These are phyloP conservation scores for Vidua macroura DNA, from an alignment of 2,113 vertebrate species.

Conservation along the genomic window DNA sequence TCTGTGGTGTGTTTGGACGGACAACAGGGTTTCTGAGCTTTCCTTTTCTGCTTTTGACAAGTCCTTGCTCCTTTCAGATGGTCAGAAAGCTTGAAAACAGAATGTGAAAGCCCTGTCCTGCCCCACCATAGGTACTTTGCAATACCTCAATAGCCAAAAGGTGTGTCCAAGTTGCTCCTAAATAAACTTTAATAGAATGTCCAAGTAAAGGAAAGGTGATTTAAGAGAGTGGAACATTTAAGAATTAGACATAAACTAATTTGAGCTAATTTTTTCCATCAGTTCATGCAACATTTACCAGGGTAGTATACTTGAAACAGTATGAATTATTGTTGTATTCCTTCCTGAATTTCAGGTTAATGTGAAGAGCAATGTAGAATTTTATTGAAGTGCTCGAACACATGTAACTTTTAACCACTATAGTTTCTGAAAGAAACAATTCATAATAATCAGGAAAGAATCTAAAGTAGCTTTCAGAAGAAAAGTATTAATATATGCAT, in stretches of 20 bases:
- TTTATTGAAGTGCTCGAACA: not conserved
- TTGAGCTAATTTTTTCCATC: not conserved
- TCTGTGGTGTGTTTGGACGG: not conserved
- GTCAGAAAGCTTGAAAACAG: not conserved
- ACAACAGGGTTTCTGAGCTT: not conserved
- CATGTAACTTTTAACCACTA: not conserved
- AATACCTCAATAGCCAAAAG: not conserved
- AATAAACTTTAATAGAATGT: not conserved
- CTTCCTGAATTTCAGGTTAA: not conserved
- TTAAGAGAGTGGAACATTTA: not conserved
- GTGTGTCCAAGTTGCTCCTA: not conserved
- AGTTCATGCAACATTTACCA: not conserved
- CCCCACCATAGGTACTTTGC: not conserved
- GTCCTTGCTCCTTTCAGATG: not conserved
- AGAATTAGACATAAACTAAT: not conserved
- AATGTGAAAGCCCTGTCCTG: rapidly evolving
- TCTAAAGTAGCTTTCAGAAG: not conserved
- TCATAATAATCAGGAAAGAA: not conserved
- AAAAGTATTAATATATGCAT: not conserved
- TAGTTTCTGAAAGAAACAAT: not conserved
- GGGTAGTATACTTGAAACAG: not conserved
- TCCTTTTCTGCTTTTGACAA: not conserved
- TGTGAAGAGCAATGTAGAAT: not conserved
- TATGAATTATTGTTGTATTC: not conserved
- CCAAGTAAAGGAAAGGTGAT: not conserved